Conservation (phyloP, 2,888 invertebrate genomes). For the Heliconius cydno region DNA sequence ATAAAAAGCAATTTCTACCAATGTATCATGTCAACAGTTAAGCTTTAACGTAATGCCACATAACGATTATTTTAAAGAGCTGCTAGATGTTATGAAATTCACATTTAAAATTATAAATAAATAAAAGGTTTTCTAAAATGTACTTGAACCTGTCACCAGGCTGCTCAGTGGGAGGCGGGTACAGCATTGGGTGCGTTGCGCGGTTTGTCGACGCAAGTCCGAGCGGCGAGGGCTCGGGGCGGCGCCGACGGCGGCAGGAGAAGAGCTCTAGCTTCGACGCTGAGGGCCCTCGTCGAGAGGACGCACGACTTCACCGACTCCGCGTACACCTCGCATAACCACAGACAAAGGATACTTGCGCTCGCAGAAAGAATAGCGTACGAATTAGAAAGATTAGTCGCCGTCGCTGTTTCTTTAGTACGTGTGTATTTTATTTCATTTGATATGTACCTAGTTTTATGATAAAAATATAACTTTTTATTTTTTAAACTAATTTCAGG, state of each 20-base stretch:
- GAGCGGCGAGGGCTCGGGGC: conserved; percentile 88
- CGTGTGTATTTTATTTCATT: conserved; percentile 52
- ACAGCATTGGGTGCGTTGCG: conserved; percentile 92
- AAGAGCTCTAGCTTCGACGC: conserved; percentile 92
- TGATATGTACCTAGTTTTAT: background rate
- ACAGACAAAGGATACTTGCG: conserved; percentile 96
- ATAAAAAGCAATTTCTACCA: background rate
- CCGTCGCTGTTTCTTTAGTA: conserved; percentile 92
- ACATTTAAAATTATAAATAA: background rate
- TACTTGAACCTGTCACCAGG: conserved; percentile 55
- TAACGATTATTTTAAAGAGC: background rate
- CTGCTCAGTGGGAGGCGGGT: conserved; percentile 82
- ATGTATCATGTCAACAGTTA: background rate
- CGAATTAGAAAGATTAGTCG: conserved; percentile 95
- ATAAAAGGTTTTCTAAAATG: background rate
- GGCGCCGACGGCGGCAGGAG: conserved; percentile 87
- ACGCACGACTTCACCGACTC: conserved; percentile 99
- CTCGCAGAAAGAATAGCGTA: conserved; percentile 94
- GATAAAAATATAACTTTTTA: background rate
- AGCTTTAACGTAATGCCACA: background rate
- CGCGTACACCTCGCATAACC: conserved; percentile 98
- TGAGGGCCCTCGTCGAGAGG: conserved; percentile 96
- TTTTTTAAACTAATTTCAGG: conserved; percentile 54
- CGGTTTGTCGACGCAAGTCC: conserved; percentile 92
- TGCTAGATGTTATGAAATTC: background rate